Evolutionary conservation across 2,888 invertebrate species (phyloP).

Genomic region (Xestia sexstrigata): DNA sequence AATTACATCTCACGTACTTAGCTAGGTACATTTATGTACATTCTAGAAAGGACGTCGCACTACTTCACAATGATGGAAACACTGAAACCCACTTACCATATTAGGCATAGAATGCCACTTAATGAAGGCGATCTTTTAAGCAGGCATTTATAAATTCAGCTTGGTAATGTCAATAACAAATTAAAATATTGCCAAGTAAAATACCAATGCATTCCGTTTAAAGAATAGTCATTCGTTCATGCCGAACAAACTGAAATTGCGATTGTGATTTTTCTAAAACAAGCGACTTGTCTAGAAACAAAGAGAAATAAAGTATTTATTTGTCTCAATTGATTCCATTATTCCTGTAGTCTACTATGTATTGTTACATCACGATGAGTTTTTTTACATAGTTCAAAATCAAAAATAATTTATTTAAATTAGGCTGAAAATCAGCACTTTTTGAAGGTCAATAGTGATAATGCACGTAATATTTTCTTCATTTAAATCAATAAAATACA

Average conservation of each 20-base stretch:
- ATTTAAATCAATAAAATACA: no score
- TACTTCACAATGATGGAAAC: constrained; percentile 9
- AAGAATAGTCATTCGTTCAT: not conserved
- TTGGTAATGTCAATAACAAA: not conserved
- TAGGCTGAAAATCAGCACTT: not conserved
- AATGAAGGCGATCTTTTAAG: not conserved
- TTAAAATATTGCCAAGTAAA: not conserved
- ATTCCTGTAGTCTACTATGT: not conserved
- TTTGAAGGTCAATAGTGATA: not conserved
- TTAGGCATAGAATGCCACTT: constrained; percentile 3
- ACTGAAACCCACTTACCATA: constrained; percentile 1
- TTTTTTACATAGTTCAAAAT: not conserved
- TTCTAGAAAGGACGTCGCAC: not conserved
- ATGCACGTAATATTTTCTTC: no score
- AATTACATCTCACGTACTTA: not conserved
- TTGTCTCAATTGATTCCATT: not conserved
- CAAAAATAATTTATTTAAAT: not conserved
- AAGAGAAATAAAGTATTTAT: no score
- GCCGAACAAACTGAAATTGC: not conserved
- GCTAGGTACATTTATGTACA: not conserved
- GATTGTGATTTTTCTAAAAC: not conserved
- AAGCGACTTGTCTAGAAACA: not conserved
- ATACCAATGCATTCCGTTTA: not conserved
- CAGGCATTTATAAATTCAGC: not conserved
- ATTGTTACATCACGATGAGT: not conserved